These are phyloP conservation scores for Falco novaeseelandiae DNA, from an alignment of 2,797 vertebrate genomes.

Conservation along the genomic window DNA sequence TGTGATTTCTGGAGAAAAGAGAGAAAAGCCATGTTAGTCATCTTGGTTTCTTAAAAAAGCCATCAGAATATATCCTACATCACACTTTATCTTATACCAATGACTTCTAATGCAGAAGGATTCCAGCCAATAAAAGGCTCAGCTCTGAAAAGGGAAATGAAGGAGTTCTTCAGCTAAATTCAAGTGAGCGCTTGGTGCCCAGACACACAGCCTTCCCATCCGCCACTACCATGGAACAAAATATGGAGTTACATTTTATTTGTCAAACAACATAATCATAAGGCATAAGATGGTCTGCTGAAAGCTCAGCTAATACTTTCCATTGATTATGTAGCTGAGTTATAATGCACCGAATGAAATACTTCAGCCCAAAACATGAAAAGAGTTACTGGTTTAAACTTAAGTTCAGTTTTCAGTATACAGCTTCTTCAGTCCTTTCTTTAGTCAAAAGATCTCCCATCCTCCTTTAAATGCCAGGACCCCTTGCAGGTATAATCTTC, in stretches of 20 bases:
- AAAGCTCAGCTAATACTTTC: background rate
- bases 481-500: background rate
- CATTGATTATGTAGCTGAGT: background rate
- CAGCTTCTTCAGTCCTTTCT: background rate
- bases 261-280: background rate
- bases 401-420: background rate
- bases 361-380: background rate
- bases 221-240: background rate
- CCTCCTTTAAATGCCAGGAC: background rate
- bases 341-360: background rate
- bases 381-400: background rate
- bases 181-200: background rate
- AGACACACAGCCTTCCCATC: background rate
- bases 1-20: constrained; percentile 86
- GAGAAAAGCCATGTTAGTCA: constrained; percentile 36
- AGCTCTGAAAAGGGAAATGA: background rate
- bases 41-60: background rate
- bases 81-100: background rate
- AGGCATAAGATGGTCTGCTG: background rate
- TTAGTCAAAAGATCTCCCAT: background rate
- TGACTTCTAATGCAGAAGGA: background rate
- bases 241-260: background rate
- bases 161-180: background rate
- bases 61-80: background rate
- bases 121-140: background rate